phyloP scores from a whole-genome alignment of 2,797 vertebrate genomes.

The Helarctos malayanus region DNA sequence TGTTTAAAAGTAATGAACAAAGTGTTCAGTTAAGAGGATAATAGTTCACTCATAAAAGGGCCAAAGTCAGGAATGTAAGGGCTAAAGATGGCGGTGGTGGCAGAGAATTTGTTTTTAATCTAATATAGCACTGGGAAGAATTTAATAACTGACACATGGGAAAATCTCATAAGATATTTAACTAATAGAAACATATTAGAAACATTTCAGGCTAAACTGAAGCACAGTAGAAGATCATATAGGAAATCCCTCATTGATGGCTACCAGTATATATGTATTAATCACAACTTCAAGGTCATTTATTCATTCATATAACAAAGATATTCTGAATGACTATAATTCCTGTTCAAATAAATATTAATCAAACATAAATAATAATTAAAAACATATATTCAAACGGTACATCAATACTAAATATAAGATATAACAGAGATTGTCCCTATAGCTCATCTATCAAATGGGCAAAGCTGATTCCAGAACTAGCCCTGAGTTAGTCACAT shows the following conservation, averaged over 20 bases:
- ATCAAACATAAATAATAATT: neutral
- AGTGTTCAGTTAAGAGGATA: neutral
- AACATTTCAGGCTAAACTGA: neutral
- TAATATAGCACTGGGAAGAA: neutral
- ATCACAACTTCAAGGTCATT: neutral
- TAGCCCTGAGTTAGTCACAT: no score
- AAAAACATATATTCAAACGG: neutral
- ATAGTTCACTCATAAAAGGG: neutral
- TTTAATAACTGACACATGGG: neutral
- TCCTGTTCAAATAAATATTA: neutral
- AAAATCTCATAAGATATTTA: neutral
- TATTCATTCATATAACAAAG: neutral
- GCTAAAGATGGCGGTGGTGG: neutral
- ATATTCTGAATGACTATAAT: neutral
- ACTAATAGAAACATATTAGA: neutral
- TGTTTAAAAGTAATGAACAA: neutral
- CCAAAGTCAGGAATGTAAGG: neutral
- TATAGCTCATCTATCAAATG: neutral
- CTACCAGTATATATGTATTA: neutral
- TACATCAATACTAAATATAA: neutral
- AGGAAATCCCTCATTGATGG: neutral
- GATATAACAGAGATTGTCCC: neutral
- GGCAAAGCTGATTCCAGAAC: neutral
- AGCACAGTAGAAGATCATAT: neutral
- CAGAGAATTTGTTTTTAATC: neutral